Conservation (phyloP, 2,888 invertebrate genomes). For the Drosophila recens region DNA sequence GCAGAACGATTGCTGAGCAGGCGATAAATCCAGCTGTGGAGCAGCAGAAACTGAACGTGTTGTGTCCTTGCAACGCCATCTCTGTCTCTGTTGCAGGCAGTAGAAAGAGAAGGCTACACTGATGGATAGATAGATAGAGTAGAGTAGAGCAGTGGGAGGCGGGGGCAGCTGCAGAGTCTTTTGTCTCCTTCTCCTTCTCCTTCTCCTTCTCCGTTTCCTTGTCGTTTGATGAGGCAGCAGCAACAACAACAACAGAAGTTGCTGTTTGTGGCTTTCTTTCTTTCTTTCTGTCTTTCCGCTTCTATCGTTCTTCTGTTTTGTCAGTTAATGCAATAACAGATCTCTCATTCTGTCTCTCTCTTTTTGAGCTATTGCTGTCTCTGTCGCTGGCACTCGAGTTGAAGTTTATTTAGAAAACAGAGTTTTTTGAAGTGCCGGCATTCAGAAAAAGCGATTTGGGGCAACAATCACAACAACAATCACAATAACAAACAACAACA, state of each 20-base stretch:
- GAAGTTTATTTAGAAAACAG: constrained; percentile 46
- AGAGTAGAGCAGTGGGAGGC: too few relatives aligned
- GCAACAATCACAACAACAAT: constrained; percentile 15
- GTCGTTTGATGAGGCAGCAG: constrained; percentile 24
- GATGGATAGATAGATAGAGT: too few relatives aligned
- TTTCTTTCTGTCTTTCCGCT: neutral
- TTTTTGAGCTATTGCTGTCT: neutral
- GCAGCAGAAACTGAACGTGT: constrained; percentile 69
- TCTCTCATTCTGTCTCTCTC: constrained; percentile 15
- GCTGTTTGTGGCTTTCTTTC: constrained; percentile 33
- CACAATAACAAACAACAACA: neutral
- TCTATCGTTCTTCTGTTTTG: neutral
- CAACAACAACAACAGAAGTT: constrained; percentile 4
- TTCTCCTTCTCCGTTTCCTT: neutral
- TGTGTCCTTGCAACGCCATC: constrained; percentile 67
- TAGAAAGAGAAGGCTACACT: neutral
- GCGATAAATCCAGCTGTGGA: constrained; percentile 84
- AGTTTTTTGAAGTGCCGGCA: constrained; percentile 41
- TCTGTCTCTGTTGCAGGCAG: constrained; percentile 30
- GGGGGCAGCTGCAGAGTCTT: neutral
- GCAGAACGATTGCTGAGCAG: constrained; percentile 85
- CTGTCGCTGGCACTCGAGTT: constrained; percentile 11
- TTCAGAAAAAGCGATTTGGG: constrained; percentile 36
- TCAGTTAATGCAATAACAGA: constrained; percentile 48
- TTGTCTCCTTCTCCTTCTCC: neutral